Percentiles rank a stretch among this genome's conserved stretches.
Conservation (phyloP, 2,797 vertebrate genomes). For the Anisognathus igniventris region DNA sequence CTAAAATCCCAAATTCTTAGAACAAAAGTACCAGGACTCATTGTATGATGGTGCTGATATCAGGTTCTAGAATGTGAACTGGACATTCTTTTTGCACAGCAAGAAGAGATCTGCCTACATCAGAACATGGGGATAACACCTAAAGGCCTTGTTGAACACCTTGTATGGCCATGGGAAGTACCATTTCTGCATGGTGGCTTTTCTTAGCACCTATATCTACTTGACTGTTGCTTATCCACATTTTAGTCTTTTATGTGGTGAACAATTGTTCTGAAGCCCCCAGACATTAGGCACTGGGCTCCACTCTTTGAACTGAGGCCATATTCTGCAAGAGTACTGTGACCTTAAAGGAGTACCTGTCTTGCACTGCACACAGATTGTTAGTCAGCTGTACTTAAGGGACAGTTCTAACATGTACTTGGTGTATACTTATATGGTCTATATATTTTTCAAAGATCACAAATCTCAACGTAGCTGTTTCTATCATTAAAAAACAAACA, state of each 20-base stretch:
- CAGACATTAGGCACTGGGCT: background rate
- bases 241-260: background rate
- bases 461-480: background rate
- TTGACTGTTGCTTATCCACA: background rate
- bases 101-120: background rate
- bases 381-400: background rate
- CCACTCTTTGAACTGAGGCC: background rate
- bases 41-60: background rate
- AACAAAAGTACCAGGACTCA: background rate
- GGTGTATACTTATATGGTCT: rapidly evolving
- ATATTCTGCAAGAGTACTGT: background rate
- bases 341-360: background rate
- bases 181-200: background rate
- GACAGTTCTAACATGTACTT: background rate
- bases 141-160: background rate
- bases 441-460: background rate
- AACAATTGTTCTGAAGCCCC: background rate
- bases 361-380: background rate
- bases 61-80: background rate
- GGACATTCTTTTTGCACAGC: background rate
- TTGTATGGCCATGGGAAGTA: background rate
- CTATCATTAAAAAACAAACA: background rate
- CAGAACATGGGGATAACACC: background rate
- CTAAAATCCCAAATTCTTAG: background rate
- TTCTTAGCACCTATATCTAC: background rate